These are phyloP conservation scores for Onychostoma macrolepis DNA, from an alignment of 2,113 vertebrate genomes.

Conservation along the genomic window DNA sequence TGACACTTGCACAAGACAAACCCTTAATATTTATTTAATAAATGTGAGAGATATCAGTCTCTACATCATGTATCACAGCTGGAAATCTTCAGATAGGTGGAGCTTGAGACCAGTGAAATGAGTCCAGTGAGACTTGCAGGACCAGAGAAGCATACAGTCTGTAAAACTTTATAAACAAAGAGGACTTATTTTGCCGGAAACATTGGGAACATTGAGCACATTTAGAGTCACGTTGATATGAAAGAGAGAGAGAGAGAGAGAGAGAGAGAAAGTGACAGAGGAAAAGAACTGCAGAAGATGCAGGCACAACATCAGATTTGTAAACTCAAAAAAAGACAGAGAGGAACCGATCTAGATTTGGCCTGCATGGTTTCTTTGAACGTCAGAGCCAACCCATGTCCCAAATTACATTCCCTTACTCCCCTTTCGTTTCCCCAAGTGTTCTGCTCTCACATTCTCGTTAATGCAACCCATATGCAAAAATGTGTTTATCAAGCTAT, in stretches of 20 bases:
- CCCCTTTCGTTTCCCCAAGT: background rate
- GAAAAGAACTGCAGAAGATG: background rate
- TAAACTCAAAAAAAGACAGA: background rate
- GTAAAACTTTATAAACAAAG: background rate
- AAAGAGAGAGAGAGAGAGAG: constrained; percentile 3
- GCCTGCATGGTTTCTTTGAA: constrained; percentile 1
- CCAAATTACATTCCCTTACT: background rate
- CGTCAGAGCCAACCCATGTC: background rate
- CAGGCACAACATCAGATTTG: background rate
- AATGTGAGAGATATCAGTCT: background rate
- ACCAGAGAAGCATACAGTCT: background rate
- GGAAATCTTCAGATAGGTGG: constrained; percentile 4
- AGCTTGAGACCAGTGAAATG: background rate
- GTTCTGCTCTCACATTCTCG: background rate
- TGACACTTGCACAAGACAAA: background rate
- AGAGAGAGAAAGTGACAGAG: constrained; percentile 6
- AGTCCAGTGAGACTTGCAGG: background rate
- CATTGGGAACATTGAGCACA: background rate
- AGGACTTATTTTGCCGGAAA: background rate
- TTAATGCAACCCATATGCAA: constrained; percentile 21
- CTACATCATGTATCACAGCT: background rate
- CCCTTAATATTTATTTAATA: background rate
- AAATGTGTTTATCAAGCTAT: constrained; percentile 22
- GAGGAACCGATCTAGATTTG: constrained; percentile 14
- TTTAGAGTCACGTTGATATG: background rate